Conservation (phyloP, 1,140 invertebrate genomes). For the Ladona fulva region DNA sequence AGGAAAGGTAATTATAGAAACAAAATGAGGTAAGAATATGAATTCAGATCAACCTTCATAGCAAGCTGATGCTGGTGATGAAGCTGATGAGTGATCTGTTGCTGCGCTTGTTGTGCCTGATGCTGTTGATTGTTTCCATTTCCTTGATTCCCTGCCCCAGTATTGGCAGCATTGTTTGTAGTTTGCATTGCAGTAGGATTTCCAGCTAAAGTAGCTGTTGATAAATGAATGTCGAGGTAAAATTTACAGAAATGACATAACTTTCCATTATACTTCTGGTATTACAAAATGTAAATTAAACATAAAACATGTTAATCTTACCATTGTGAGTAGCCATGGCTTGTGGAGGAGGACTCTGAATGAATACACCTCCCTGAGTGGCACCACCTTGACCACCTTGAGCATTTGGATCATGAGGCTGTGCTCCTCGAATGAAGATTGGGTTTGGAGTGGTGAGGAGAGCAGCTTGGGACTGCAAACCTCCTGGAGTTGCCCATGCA, state of each 20-base stretch:
- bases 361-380: conserved; percentile 56
- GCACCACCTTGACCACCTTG: background rate
- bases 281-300: background rate
- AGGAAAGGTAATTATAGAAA: conserved; percentile 14
- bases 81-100: conserved; percentile 19
- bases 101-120: conserved; percentile 17
- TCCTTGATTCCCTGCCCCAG: background rate
- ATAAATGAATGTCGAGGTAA: conserved; percentile 21
- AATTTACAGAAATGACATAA: background rate
- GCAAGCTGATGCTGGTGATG: background rate
- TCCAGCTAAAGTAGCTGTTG: conserved; percentile 24
- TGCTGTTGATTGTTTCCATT: conserved; percentile 9
- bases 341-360: conserved; percentile 63
- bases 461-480: conserved; percentile 49
- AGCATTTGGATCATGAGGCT: conserved; percentile 10
- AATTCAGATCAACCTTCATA: conserved; percentile 14
- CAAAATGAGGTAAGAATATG: conserved; percentile 5
- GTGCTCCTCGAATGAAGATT: conserved; percentile 69
- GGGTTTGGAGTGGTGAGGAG: conserved; percentile 58
- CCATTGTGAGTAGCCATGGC: conserved; percentile 48
- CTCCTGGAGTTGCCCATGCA: conserved; percentile 43
- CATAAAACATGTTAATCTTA: conserved; percentile 31
- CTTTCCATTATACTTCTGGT: background rate
- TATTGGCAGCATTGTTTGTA: background rate
- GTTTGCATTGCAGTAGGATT: background rate